Base-by-base conservation (phyloP, 1,140 invertebrate species). In the Drosophila rhopaloa region DNA sequence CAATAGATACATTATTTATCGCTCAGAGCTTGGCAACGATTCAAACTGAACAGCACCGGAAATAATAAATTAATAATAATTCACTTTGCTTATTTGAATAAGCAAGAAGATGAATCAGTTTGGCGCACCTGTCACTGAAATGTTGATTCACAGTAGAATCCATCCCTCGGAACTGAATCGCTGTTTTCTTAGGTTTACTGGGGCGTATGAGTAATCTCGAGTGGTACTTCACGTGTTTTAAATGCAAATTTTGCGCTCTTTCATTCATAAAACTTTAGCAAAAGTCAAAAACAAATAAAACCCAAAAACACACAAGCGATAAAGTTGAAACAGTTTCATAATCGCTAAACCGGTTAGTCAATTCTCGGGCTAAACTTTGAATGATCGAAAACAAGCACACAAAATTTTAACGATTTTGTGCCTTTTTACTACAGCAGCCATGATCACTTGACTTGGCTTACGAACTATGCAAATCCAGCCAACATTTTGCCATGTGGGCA, bases 351-450 rank as follows among this genome's bases (percentile, higher is more conserved):
- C 66, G 79, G 83, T 85, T 85, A 59, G 47, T 27, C 63, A 60
- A 73, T 79, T 82, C 50, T 77, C 59, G 46, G 50, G 65, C 50
- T 35, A 65, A 61, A 48, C 71, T 76, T 86, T 82, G 76, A 85
- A 84, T 77, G 81, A 84, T 84, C 77, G 81, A 84, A 84, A 85
- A 67, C 63, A 67, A 62, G 63, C 63, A 48, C 29, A 70, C 66
- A 63, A 78, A 47, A 50, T 74, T 89, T 88, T 88, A 83, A 86
- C 82, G 82, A 86, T 80, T 80, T 88, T 82, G 76, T 88, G 76
- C 54, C 71, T 70, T 57, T 84, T 84, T 84, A 85, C 76, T 85
- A 85, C 77, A 79, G 60, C 65, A 68, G 65, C 38, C 46, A 47
- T 60, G 66, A 66, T 79, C 65, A 76, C 83, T 79, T 76, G 71